Percentiles rank a stretch among this genome's conserved stretches.
Evolutionary conservation across 2,113 vertebrate species (phyloP).

Genomic region (Alces alces): DNA sequence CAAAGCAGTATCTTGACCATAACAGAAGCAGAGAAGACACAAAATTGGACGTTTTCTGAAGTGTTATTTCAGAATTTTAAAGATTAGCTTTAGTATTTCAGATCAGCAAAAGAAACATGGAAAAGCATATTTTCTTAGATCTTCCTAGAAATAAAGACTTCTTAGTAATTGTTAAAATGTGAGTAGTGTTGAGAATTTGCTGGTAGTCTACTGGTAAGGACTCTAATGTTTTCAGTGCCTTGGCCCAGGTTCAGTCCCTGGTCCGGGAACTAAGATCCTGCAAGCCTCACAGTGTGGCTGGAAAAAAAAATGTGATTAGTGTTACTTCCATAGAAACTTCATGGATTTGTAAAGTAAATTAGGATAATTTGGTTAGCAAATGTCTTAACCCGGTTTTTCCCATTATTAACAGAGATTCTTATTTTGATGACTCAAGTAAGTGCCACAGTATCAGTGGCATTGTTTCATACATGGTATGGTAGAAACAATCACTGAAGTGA

Average conservation of each 20-base stretch:
- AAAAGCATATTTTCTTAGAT: neutral
- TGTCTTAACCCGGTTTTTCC: neutral
- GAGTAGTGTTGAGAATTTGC: neutral
- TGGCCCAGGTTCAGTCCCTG: neutral
- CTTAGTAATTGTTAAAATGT: neutral
- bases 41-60: neutral
- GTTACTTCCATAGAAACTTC: neutral
- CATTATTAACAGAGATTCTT: neutral
- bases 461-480: neutral
- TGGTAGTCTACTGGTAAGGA: neutral
- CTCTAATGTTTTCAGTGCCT: neutral
- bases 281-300: neutral
- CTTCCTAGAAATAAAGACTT: neutral
- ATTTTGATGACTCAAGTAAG: constrained; percentile 38
- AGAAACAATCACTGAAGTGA: neutral
- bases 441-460: neutral
- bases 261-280: neutral
- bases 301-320: neutral
- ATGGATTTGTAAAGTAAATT: constrained; percentile 30
- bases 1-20: neutral
- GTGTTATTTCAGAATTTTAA: constrained; percentile 6
- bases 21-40: neutral
- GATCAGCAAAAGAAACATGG: constrained; percentile 1
- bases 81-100: constrained; percentile 15
- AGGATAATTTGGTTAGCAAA: constrained; percentile 28